phyloP scores from a whole-genome alignment of 1,140 invertebrate genomes.

The Penaeus japonicus region DNA sequence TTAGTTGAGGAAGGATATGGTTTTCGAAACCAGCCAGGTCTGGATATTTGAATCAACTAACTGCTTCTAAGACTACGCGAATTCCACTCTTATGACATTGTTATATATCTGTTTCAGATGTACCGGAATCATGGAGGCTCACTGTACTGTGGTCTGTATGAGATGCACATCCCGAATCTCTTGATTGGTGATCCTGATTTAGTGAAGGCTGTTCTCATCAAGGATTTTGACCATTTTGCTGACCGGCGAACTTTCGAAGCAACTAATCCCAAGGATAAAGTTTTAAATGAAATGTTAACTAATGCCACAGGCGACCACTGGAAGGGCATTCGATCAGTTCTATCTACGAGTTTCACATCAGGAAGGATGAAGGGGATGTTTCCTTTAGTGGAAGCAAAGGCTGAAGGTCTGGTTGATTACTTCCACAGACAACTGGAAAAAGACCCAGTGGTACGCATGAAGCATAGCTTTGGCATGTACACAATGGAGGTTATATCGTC shows the following conservation, averaged over 20 bases:
- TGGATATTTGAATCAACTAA: too few species aligned
- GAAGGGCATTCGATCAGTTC: slow-evolving; percentile 47
- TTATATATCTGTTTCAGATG: neutral
- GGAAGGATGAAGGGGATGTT: slow-evolving; percentile 58
- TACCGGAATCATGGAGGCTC: slow-evolving; percentile 17
- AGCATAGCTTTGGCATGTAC: slow-evolving; percentile 62
- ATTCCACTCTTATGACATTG: neutral
- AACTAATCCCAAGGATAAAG: neutral
- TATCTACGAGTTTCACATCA: slow-evolving; percentile 59
- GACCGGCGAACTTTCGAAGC: slow-evolving; percentile 42
- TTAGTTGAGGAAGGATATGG: too few species aligned
- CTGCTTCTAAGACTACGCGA: too few species aligned
- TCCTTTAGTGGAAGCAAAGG: slow-evolving; percentile 18
- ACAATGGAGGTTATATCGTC: slow-evolving; percentile 67
- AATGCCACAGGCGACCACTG: slow-evolving; percentile 40
- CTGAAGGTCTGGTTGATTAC: slow-evolving; percentile 23
- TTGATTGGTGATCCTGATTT: slow-evolving; percentile 71
- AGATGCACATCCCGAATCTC: slow-evolving; percentile 66
- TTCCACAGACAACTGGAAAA: slow-evolving; percentile 13
- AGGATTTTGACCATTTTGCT: slow-evolving; percentile 73
- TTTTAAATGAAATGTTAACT: slow-evolving; percentile 27
- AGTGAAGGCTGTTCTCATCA: slow-evolving; percentile 70
- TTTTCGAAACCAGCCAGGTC: too few species aligned
- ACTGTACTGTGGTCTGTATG: slow-evolving; percentile 64
- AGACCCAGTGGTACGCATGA: slow-evolving; percentile 23